Conservation (phyloP, 2,113 vertebrate species). For the Actinemys pallida region DNA sequence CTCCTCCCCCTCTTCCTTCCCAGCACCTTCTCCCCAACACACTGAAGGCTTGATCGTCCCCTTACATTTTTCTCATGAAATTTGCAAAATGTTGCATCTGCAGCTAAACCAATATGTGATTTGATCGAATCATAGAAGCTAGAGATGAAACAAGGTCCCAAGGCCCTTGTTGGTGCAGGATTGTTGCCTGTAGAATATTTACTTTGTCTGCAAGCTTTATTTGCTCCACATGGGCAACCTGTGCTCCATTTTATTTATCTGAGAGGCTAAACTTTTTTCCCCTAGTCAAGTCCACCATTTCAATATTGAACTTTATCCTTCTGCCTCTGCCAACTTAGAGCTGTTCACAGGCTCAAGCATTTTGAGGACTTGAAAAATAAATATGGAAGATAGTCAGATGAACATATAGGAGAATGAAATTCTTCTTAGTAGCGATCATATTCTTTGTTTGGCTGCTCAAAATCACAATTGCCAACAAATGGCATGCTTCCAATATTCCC, state of each 20-base stretch:
- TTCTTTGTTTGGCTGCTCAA: not conserved
- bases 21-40: not conserved
- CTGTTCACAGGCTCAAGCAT: not conserved
- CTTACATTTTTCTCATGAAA: not conserved
- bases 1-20: not conserved
- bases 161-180: not conserved
- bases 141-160: not conserved
- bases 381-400: not conserved
- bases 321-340: not conserved
- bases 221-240: not conserved
- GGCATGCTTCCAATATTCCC: not conserved
- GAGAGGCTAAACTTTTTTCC: not conserved
- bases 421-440: not conserved
- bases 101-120: not conserved
- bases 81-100: not conserved
- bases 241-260: not conserved
- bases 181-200: not conserved
- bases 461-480: not conserved
- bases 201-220: not conserved
- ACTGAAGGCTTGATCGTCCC: not conserved
- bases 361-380: not conserved
- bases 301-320: not conserved
- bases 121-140: not conserved
- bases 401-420: not conserved
- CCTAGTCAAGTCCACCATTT: not conserved